Percentiles rank a stretch among this genome's conserved stretches.
Conservation (phyloP, 2,888 invertebrate genomes). For the Temnothorax rugatulus region DNA sequence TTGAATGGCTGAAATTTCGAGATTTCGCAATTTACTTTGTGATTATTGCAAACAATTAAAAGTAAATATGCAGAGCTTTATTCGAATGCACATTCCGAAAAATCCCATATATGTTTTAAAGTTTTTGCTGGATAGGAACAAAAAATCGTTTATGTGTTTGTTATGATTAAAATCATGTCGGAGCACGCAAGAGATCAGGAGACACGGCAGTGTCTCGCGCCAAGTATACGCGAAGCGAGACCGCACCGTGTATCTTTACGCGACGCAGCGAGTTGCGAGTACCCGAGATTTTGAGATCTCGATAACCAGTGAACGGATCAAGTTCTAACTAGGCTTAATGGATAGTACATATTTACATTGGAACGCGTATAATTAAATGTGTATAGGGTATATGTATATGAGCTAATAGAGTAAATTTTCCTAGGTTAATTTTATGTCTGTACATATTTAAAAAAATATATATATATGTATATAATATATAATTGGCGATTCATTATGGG, state of each 20-base stretch:
- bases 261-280: too few species aligned
- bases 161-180: neutral
- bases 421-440: neutral
- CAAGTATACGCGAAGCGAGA: too few species aligned
- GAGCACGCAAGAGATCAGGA: neutral
- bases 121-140: neutral
- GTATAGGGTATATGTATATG: neutral
- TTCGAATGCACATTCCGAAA: neutral
- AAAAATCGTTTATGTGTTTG: neutral
- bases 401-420: neutral
- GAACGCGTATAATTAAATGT: conserved; percentile 14
- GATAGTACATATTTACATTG: neutral
- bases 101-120: neutral
- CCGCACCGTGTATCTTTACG: too few species aligned
- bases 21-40: neutral
- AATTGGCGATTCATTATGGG: neutral
- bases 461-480: neutral
- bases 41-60: neutral
- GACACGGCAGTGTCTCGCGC: too few species aligned
- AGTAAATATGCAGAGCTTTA: neutral
- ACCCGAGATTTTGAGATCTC: too few species aligned
- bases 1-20: neutral
- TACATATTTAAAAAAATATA: conserved; percentile 11
- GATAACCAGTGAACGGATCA: too few species aligned
- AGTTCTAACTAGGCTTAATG: too few species aligned